These are phyloP conservation scores for Phylloscopus trochilus DNA, from an alignment of 2,113 vertebrate genomes.

Conservation along the genomic window DNA sequence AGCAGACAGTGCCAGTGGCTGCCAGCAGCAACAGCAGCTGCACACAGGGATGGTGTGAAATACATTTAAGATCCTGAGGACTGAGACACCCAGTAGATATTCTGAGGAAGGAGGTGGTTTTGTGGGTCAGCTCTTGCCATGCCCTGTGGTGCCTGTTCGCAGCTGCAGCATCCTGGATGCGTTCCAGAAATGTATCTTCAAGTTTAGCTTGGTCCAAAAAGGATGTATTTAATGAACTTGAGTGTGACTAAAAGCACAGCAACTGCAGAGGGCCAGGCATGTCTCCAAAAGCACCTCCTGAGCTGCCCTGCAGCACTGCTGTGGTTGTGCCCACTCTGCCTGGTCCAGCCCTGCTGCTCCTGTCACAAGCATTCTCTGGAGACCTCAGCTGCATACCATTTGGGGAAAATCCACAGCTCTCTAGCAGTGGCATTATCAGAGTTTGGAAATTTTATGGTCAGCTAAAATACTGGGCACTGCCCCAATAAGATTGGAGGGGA, in stretches of 20 bases:
- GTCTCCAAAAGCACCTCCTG: background rate
- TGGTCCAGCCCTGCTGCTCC: background rate
- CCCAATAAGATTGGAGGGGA: background rate
- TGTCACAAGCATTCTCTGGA: background rate
- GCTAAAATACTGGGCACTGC: background rate
- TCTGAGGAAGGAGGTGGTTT: background rate
- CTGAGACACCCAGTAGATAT: background rate
- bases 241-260: background rate
- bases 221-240: background rate
- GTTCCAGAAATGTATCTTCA: background rate
- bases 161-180: background rate
- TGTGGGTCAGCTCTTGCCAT: background rate
- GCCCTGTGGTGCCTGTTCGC: background rate
- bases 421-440: background rate
- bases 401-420: background rate
- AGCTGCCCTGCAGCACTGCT: background rate
- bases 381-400: background rate
- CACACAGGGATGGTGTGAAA: background rate
- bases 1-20: background rate
- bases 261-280: rapidly evolving
- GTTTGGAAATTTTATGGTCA: background rate
- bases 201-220: background rate
- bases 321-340: background rate
- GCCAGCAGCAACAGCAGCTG: background rate
- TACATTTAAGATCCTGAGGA: background rate